phyloP scores from a whole-genome alignment of 2,888 invertebrate species.

The Cephus nigrinus region DNA sequence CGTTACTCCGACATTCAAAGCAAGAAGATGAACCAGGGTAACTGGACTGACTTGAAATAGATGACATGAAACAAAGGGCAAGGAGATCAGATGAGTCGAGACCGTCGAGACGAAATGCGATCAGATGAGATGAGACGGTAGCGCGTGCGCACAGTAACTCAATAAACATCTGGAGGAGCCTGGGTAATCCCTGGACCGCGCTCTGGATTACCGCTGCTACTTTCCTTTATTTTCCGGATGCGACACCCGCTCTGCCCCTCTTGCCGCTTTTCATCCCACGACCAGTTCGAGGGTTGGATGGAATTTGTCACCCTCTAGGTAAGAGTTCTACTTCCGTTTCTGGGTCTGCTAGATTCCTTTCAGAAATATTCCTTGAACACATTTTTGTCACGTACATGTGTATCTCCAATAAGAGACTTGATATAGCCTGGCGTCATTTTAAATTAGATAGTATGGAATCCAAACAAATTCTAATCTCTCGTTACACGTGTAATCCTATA shows the following conservation, averaged over 20 bases:
- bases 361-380: not conserved
- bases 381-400: not conserved
- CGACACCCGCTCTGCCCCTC: constrained; percentile 30
- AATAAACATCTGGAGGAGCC: constrained; percentile 64
- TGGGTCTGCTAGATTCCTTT: not conserved
- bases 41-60: constrained; percentile 3
- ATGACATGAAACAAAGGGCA: constrained; percentile 12
- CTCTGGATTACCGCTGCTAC: constrained; percentile 61
- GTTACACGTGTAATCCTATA: not conserved
- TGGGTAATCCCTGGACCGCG: constrained; percentile 59
- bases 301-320: constrained; percentile 35
- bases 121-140: constrained; percentile 44
- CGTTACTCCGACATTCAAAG: constrained; percentile 18
- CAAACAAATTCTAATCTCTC: not conserved
- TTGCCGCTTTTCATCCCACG: constrained; percentile 18
- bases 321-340: constrained; percentile 2
- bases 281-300: constrained; percentile 12
- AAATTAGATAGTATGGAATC: not conserved
- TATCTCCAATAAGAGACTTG: not conserved
- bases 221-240: constrained; percentile 57
- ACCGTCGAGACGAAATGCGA: constrained; percentile 46
- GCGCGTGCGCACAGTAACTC: constrained; percentile 62
- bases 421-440: not conserved
- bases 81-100: constrained; percentile 33
- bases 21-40: not conserved